Conservation (phyloP, 2,888 invertebrate species). For the Silvanus unidentatus region DNA sequence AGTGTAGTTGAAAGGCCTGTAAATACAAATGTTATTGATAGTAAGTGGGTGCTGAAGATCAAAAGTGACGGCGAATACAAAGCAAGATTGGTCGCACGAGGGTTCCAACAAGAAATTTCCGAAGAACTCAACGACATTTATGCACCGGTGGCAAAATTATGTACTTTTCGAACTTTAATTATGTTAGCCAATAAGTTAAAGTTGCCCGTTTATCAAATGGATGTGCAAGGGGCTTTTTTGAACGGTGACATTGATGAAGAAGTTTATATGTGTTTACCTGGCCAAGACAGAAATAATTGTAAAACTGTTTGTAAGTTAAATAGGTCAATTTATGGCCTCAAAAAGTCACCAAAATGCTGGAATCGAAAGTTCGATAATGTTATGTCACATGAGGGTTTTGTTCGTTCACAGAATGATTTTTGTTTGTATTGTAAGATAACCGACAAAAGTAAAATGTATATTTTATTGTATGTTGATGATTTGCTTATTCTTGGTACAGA, state of each 20-base stretch:
- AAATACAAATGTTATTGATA: conserved; percentile 16
- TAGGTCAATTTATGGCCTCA: conserved; percentile 23
- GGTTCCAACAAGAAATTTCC: conserved; percentile 14
- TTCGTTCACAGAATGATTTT: conserved; percentile 17
- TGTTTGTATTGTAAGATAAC: conserved; percentile 14
- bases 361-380: conserved; percentile 20
- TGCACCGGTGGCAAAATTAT: conserved; percentile 23
- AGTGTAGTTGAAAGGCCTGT: conserved; percentile 11
- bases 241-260: conserved; percentile 23
- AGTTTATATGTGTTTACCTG: conserved; percentile 20
- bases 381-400: conserved; percentile 14
- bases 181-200: conserved; percentile 14
- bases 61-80: conserved; percentile 8
- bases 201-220: conserved; percentile 18
- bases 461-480: conserved; percentile 19
- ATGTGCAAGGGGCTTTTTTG: conserved; percentile 23
- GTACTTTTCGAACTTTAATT: conserved; percentile 23
- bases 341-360: conserved; percentile 23
- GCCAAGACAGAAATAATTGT: conserved; percentile 12
- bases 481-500: conserved; percentile 6
- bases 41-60: conserved; percentile 17
- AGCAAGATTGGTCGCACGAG: conserved; percentile 21
- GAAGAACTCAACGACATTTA: conserved; percentile 15
- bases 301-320: conserved; percentile 21
- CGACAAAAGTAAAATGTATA: conserved; percentile 10